Conservation (phyloP, 2,888 invertebrate genomes). For the Harpalus rubripes region DNA sequence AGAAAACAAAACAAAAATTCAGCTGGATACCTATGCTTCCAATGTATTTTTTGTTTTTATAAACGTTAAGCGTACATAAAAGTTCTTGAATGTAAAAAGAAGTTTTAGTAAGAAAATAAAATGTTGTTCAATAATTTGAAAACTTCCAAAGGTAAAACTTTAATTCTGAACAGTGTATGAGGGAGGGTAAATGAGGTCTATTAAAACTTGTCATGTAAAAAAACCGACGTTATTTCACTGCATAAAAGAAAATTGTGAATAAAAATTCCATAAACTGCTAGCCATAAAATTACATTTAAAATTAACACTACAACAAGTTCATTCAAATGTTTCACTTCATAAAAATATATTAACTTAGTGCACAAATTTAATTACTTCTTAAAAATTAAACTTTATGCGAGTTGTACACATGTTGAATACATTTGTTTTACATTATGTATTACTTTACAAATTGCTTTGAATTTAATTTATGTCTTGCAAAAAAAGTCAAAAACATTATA, state of each 20-base stretch:
- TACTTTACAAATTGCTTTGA: neutral
- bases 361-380: neutral
- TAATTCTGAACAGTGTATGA: conserved; percentile 36
- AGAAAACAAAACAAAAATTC: conserved; percentile 47
- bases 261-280: conserved; percentile 1
- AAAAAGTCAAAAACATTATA: no score
- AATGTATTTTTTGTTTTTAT: conserved; percentile 39
- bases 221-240: neutral
- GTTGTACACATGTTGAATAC: neutral
- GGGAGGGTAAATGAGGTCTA: conserved; percentile 37
- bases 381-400: neutral
- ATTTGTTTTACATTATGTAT: neutral
- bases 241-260: conserved; percentile 40
- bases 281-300: conserved; percentile 12
- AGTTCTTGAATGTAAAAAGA: conserved; percentile 44
- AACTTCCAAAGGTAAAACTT: conserved; percentile 57
- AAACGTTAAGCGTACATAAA: conserved; percentile 49
- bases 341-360: neutral
- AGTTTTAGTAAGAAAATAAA: conserved; percentile 52
- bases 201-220: conserved; percentile 52
- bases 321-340: neutral
- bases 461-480: no score
- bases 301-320: conserved; percentile 7
- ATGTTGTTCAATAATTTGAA: conserved; percentile 57
- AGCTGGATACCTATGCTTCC: conserved; percentile 33